Conservation (phyloP, 2,888 invertebrate species). For the Euclidia mi region DNA sequence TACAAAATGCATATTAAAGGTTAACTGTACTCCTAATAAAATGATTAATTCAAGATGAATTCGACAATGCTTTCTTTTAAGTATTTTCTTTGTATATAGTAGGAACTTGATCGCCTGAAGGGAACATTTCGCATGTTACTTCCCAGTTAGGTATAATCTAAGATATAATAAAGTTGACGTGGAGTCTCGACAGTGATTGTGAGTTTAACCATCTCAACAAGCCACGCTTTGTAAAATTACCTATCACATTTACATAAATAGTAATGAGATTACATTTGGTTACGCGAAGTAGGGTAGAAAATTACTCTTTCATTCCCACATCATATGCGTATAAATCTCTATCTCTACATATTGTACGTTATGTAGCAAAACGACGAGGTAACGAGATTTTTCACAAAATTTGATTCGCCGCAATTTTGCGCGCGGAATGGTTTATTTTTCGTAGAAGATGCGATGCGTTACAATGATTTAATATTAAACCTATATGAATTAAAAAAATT, state of each 20-base stretch:
- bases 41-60: too few relatives aligned
- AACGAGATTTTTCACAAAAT: conserved; percentile 83
- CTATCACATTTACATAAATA: conserved; percentile 54
- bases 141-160: too few relatives aligned
- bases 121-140: too few relatives aligned
- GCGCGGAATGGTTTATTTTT: conserved; percentile 74
- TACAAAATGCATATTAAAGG: conserved; percentile 2
- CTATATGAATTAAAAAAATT: conserved; percentile 31
- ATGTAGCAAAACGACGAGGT: conserved; percentile 70
- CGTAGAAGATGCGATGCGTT: conserved; percentile 62
- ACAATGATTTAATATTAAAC: conserved; percentile 68
- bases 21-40: not conserved
- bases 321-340: conserved; percentile 65
- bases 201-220: conserved; percentile 34
- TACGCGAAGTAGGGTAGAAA: conserved; percentile 58
- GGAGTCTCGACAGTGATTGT: conserved; percentile 34
- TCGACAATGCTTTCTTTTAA: too few relatives aligned
- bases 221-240: conserved; percentile 50
- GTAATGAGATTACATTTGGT: conserved; percentile 60
- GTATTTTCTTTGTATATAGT: too few relatives aligned
- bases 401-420: conserved; percentile 81
- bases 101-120: too few relatives aligned
- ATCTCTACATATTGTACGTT: conserved; percentile 59
- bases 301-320: conserved; percentile 68
- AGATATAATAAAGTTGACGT: conserved; percentile 14